Evolutionary conservation across 2,888 invertebrate species (phyloP).

Genomic region (Ichneumoninae sp.): DNA sequence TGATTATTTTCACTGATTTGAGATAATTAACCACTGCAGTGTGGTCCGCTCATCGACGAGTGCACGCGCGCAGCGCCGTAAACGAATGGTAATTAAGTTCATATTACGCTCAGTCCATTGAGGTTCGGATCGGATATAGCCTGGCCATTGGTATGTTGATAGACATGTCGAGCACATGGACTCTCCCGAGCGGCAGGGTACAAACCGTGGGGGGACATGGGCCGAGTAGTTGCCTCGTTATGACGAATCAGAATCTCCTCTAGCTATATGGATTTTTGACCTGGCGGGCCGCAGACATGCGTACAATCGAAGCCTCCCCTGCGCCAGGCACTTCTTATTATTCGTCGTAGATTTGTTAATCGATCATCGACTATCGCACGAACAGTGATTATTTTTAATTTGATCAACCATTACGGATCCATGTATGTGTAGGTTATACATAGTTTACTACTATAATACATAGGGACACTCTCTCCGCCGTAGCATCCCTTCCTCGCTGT

Average conservation of each 20-base stretch:
- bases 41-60: constrained; percentile 23
- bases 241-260: constrained; percentile 67
- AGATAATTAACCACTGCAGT: constrained; percentile 53
- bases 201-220: constrained; percentile 56
- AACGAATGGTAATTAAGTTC: constrained; percentile 64
- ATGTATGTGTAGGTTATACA: not conserved
- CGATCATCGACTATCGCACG: constrained; percentile 34
- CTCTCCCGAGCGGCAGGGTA: constrained; percentile 58
- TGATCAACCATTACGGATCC: constrained; percentile 7
- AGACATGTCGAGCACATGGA: constrained; percentile 53
- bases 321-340: constrained; percentile 44
- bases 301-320: constrained; percentile 65
- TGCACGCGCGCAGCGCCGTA: constrained; percentile 22
- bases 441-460: not conserved
- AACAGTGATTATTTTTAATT: constrained; percentile 39
- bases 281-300: constrained; percentile 68
- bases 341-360: constrained; percentile 57
- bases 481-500: constrained; percentile 7
- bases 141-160: constrained; percentile 43
- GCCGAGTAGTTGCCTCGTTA: constrained; percentile 66
- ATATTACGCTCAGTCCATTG: constrained; percentile 56
- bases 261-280: constrained; percentile 68
- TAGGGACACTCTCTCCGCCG: not conserved
- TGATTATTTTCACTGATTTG: constrained; percentile 60
- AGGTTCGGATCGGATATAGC: constrained; percentile 30